Base-by-base conservation (phyloP, 2,113 vertebrate species). In the Atractosteus spatula region DNA sequence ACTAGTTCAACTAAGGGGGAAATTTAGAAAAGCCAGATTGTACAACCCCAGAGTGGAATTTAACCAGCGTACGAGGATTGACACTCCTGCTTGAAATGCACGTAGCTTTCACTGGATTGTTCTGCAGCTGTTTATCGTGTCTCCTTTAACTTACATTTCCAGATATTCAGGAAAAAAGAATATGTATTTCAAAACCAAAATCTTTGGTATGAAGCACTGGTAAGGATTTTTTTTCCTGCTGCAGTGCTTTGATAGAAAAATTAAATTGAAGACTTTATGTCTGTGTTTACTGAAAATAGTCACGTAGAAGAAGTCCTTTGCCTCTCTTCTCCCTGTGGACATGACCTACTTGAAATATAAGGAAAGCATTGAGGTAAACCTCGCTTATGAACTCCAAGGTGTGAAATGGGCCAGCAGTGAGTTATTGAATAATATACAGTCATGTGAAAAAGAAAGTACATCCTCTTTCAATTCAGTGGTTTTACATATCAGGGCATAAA, bases 341-440 rank as follows among this genome's bases (percentile, higher is more conserved):
- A 77, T 88, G 88, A 80, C 86, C 82, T 81, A 79, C 71, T 78
- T 86, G 80, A 80, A 71, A 2, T 45, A 63, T 77, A 81, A 85
- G 73, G 79, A 77, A 67, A 79, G 79, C 82, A 81, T 47, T 64
- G 81, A 79, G 82, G 82, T 29, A 29, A 29, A 29, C 29, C 29
- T 29, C 1, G 29, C 29, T 29, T 29, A 29, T 51, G 47, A 51
- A 51, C 47, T 51, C 5, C 47, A 51, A 10, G 10, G 47, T 51
- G 47, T 29, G 29, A 29, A 29, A 29, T 29, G 29, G 29, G 29
- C 29, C 29, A 29, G 29, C 29, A 29, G 29, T 29, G 29, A 29
- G 29, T 29, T 29, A 29, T 29, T 29, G 29, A 29, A 29, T 29
- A 29, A 29, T 29, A 29, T 29, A 29, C 29, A 29, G 29, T 29